Conservation (phyloP, 2,113 vertebrate genomes). For the Platichthys stellatus region DNA sequence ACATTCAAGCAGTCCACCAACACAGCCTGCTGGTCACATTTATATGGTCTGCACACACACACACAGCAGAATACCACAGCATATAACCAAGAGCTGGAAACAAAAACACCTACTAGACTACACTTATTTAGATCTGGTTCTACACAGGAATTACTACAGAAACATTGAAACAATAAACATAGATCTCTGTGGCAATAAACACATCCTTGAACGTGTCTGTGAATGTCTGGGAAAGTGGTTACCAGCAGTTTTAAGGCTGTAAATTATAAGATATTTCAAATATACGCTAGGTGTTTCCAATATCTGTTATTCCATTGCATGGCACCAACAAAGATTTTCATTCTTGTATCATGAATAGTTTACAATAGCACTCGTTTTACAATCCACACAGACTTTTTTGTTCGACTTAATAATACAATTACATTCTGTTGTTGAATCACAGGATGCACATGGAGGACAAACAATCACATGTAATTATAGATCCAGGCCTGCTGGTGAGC, state of each 20-base stretch:
- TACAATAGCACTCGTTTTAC: conserved; percentile 48
- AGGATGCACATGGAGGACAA: conserved; percentile 36
- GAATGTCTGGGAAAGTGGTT: conserved; percentile 11
- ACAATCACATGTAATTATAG: conserved; percentile 31
- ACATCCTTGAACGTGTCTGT: conserved; percentile 19
- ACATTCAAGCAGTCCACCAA: conserved; percentile 72
- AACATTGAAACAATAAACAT: conserved; percentile 43
- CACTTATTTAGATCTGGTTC: conserved; percentile 20
- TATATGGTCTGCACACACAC: conserved; percentile 40
- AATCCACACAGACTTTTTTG: conserved; percentile 47
- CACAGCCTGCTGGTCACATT: conserved; percentile 70
- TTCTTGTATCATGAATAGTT: conserved; percentile 43
- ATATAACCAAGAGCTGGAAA: conserved; percentile 23
- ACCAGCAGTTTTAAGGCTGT: conserved; percentile 35
- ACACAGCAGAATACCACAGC: conserved; percentile 14
- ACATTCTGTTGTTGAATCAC: conserved; percentile 56
- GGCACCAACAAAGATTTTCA: conserved; percentile 37
- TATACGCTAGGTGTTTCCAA: not conserved
- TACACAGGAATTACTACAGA: conserved; percentile 39
- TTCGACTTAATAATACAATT: conserved; percentile 53
- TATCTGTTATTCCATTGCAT: not conserved
- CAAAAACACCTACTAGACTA: conserved; percentile 8
- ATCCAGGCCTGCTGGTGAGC: conserved; percentile 55
- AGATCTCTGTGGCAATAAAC: conserved; percentile 35
- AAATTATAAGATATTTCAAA: conserved; percentile 6